Conservation (phyloP, 37 sponge, comb jelly and placozoan genomes). For the Chondrilla cf. caribensis region DNA sequence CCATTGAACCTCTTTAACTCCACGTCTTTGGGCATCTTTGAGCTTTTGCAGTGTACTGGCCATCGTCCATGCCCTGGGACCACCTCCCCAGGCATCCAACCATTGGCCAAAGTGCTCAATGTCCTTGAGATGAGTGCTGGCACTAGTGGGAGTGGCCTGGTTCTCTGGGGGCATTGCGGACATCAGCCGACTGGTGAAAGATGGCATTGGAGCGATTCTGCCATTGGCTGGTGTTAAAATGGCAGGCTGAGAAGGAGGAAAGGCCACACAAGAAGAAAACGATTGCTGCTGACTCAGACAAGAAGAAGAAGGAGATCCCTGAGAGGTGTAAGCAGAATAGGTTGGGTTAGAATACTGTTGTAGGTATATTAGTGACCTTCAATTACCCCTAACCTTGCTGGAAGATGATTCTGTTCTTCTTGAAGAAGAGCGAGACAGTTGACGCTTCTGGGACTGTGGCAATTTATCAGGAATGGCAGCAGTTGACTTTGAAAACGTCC, state of each 20-base stretch:
- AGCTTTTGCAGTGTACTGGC: conserved; percentile 72
- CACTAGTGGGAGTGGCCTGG: conserved; percentile 13
- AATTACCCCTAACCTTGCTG: too few relatives aligned
- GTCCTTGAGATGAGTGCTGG: conserved; percentile 31
- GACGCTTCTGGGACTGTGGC: too few relatives aligned
- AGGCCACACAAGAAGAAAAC: too few relatives aligned
- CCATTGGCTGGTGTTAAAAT: background rate
- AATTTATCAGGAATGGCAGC: too few relatives aligned
- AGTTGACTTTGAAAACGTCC: too few relatives aligned
- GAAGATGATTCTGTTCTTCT: too few relatives aligned
- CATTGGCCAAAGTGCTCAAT: conserved; percentile 44
- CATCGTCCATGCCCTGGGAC: conserved; percentile 57
- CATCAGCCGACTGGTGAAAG: conserved; percentile 45
- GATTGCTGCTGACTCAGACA: background rate
- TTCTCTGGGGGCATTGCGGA: conserved; percentile 49
- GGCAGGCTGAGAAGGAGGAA: background rate
- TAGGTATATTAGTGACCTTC: too few relatives aligned
- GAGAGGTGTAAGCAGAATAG: too few relatives aligned
- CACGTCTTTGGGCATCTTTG: conserved; percentile 57
- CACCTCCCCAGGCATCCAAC: conserved; percentile 71
- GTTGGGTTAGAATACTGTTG: too few relatives aligned
- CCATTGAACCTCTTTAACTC: conserved; percentile 66
- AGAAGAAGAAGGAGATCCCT: too few relatives aligned
- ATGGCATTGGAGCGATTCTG: conserved; percentile 6
- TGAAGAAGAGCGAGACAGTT: too few relatives aligned